These are phyloP conservation scores for Symphodus melops DNA, from an alignment of 2,113 vertebrate species.

Conservation along the genomic window DNA sequence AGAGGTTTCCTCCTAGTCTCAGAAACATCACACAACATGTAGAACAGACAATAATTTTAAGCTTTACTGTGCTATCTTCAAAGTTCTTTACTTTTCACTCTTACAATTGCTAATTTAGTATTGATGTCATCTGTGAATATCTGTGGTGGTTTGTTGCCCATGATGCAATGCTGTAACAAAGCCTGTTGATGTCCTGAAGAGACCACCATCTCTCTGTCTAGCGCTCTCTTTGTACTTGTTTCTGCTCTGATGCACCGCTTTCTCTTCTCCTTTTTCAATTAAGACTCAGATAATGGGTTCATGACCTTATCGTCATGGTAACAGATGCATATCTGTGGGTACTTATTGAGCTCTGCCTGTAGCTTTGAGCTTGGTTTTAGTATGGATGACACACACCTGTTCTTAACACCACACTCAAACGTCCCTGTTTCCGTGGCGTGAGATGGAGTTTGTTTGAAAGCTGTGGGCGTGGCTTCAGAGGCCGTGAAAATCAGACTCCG, in stretches of 20 bases:
- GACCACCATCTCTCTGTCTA: not conserved
- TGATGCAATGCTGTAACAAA: not conserved
- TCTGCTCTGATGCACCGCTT: not conserved
- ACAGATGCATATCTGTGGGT: not conserved
- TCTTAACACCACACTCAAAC: not conserved
- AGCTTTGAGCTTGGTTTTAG: not conserved
- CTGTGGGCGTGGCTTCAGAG: too few relatives aligned
- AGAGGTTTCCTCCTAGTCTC: too few relatives aligned
- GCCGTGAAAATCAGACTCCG: too few relatives aligned
- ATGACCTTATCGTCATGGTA: not conserved
- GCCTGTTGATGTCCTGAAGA: not conserved
- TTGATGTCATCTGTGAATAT: too few relatives aligned
- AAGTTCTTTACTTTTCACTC: too few relatives aligned
- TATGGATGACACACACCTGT: not conserved
- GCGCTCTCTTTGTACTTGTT: not conserved
- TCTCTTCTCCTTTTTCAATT: not conserved
- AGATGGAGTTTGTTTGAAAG: too few relatives aligned
- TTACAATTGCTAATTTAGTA: too few relatives aligned
- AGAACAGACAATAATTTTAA: too few relatives aligned
- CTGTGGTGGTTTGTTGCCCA: not conserved
- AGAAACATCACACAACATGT: too few relatives aligned
- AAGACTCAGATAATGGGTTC: not conserved
- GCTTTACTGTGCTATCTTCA: too few relatives aligned
- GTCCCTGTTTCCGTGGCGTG: too few relatives aligned
- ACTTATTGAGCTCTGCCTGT: not conserved